Conservation (phyloP, 2,113 vertebrate genomes). For the Dromaius novaehollandiae region DNA sequence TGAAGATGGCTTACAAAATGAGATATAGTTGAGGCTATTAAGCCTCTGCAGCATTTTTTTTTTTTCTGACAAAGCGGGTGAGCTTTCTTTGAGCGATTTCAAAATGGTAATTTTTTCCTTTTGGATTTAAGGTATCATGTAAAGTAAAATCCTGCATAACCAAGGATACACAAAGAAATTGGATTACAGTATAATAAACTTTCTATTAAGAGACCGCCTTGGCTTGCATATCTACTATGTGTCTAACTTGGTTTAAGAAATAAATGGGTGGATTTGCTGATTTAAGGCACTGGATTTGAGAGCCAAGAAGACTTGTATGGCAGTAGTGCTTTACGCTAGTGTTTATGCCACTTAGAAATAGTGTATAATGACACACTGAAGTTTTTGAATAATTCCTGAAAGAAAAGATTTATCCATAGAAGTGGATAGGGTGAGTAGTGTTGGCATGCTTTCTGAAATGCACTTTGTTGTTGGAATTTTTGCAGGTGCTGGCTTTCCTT, state of each 20-base stretch:
- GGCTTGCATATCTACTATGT: background rate
- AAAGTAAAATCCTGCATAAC: background rate
- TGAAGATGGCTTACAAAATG: slow-evolving; percentile 21
- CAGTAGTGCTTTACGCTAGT: background rate
- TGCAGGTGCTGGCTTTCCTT: slow-evolving; percentile 79
- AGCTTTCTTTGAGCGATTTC: background rate
- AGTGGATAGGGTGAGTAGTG: background rate
- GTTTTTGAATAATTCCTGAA: background rate
- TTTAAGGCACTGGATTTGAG: background rate
- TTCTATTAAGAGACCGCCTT: background rate
- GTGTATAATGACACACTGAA: background rate
- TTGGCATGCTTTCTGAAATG: fast-evolving
- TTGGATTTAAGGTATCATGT: background rate
- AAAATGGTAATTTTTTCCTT: background rate
- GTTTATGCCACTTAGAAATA: background rate
- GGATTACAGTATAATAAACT: background rate
- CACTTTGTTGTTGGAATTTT: slow-evolving; percentile 13
- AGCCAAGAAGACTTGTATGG: background rate
- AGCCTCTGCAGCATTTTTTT: background rate
- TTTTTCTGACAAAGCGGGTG: background rate
- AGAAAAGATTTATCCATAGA: background rate
- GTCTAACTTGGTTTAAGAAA: background rate
- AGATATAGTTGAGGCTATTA: slow-evolving; percentile 15
- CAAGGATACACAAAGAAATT: background rate
- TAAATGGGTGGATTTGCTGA: background rate